These are phyloP conservation scores for Panzeria rudis DNA, from an alignment of 2,888 invertebrate genomes.

Conservation along the genomic window DNA sequence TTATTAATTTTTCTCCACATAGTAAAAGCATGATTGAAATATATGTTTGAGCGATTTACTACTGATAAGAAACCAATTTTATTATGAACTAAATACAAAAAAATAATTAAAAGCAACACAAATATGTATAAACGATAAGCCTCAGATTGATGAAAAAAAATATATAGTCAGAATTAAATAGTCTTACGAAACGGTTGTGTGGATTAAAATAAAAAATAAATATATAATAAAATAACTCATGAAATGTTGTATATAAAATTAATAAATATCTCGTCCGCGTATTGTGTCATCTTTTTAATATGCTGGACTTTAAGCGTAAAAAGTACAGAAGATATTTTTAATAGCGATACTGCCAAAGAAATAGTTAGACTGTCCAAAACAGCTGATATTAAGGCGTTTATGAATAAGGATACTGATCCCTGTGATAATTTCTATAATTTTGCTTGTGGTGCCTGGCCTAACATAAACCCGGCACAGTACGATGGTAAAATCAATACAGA, in stretches of 20 bases:
- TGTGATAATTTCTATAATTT: constrained; percentile 93
- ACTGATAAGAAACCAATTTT: constrained; percentile 44
- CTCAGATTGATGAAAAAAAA: constrained; percentile 16
- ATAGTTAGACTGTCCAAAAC: constrained; percentile 87
- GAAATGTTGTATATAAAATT: constrained; percentile 46
- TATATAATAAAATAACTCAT: background rate
- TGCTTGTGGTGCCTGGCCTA: constrained; percentile 92
- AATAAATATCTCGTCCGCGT: background rate
- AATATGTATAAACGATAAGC: constrained; percentile 46
- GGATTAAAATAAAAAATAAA: constrained; percentile 3
- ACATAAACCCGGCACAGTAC: constrained; percentile 78
- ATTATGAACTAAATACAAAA: background rate
- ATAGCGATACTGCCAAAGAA: constrained; percentile 78
- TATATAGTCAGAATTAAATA: constrained; percentile 35
- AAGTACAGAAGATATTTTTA: constrained; percentile 68
- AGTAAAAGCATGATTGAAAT: background rate
- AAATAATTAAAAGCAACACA: constrained; percentile 19
- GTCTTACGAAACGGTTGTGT: constrained; percentile 49
- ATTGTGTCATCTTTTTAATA: constrained; percentile 25
- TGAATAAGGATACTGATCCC: constrained; percentile 89
- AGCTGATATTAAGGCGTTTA: constrained; percentile 88
- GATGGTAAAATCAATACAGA: constrained; percentile 74
- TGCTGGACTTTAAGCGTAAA: constrained; percentile 1
- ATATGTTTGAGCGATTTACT: constrained; percentile 3
- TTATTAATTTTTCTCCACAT: background rate